Evolutionary conservation across 2,797 vertebrate species (phyloP).

Genomic region (Strix occidentalis): DNA sequence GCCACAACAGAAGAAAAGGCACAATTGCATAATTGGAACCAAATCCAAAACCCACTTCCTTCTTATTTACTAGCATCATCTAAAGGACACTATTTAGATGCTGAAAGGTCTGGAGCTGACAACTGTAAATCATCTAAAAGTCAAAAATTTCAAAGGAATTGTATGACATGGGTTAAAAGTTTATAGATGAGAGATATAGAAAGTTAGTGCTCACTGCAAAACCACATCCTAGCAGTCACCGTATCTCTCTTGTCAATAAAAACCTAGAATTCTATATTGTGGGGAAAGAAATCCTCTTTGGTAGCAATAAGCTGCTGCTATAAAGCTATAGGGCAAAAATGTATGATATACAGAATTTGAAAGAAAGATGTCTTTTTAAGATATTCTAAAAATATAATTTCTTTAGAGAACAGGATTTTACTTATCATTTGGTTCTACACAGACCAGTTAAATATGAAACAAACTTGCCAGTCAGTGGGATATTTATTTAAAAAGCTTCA

Average conservation of each 20-base stretch:
- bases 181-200: constrained; percentile 70
- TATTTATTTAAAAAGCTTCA: neutral
- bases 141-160: constrained; percentile 68
- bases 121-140: constrained; percentile 71
- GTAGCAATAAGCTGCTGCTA: constrained; percentile 27
- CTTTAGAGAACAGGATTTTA: constrained; percentile 21
- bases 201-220: constrained; percentile 50
- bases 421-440: neutral
- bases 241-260: neutral
- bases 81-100: constrained; percentile 77
- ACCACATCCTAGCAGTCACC: constrained; percentile 56
- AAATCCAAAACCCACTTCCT: constrained; percentile 83
- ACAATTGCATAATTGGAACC: constrained; percentile 81
- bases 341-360: neutral
- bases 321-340: constrained; percentile 25
- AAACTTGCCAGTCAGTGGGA: neutral
- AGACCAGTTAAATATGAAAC: neutral
- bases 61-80: constrained; percentile 79
- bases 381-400: constrained; percentile 16
- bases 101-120: constrained; percentile 68
- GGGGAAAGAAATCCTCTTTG: constrained; percentile 11
- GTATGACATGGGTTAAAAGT: constrained; percentile 72
- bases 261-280: constrained; percentile 1
- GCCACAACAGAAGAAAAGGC: constrained; percentile 82
- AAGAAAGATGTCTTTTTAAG: neutral